Evolutionary conservation across 1,140 invertebrate genomes (phyloP).

Genomic region (Drosophila grimshawi): DNA sequence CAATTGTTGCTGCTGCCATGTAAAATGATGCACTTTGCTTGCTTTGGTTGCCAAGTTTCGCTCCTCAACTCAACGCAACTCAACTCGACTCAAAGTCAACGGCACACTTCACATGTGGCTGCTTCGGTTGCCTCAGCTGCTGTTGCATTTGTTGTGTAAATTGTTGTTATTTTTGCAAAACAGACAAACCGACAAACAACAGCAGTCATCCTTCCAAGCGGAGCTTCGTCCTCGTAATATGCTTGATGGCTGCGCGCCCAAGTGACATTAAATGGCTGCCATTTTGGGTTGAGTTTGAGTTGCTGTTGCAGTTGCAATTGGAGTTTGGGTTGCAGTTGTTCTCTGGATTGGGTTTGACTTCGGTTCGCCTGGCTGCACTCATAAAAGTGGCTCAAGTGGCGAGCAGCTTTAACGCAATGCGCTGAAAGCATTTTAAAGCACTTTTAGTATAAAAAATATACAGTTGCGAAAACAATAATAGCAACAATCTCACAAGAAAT

Average conservation of each 20-base stretch:
- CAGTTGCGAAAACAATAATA: no score
- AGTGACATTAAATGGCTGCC: slow-evolving; percentile 79
- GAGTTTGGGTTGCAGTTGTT: background rate
- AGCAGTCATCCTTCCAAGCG: slow-evolving; percentile 1
- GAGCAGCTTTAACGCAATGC: slow-evolving; percentile 59
- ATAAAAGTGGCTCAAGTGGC: slow-evolving; percentile 75
- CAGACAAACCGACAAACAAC: slow-evolving; percentile 34
- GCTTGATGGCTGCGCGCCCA: slow-evolving; percentile 77
- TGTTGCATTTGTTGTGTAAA: slow-evolving; percentile 72
- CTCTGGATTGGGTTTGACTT: slow-evolving; percentile 17
- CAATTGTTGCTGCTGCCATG: slow-evolving; percentile 79
- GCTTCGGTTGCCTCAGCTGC: slow-evolving; percentile 16
- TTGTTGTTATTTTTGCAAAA: slow-evolving; percentile 71
- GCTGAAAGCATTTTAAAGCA: slow-evolving; percentile 62
- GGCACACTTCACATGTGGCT: slow-evolving; percentile 74
- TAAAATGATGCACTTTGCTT: slow-evolving; percentile 56
- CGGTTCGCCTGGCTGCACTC: slow-evolving; percentile 40
- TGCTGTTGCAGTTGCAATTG: background rate
- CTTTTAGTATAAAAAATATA: no score
- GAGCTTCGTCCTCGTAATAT: slow-evolving; percentile 63
- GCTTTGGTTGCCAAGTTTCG: slow-evolving; percentile 37
- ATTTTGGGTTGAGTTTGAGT: slow-evolving; percentile 46
- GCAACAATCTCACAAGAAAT: no score
- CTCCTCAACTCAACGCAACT: slow-evolving; percentile 38
- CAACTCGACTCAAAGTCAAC: slow-evolving; percentile 65